Base-by-base conservation (phyloP, 2,797 vertebrate species). In the Sebastes diaconus region DNA sequence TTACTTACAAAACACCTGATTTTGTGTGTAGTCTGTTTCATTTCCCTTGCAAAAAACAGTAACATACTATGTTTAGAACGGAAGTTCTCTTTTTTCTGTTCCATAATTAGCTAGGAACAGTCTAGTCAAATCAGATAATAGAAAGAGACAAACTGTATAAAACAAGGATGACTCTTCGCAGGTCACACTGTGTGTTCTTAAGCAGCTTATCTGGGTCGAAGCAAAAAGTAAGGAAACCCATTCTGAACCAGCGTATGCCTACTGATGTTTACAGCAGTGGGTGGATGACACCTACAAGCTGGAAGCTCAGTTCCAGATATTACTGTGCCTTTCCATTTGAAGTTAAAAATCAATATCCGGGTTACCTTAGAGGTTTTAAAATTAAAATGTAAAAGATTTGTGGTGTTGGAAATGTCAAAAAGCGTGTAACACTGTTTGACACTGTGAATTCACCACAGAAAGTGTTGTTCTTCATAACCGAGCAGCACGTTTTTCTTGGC, bases 301-400 rank as follows among this genome's bases (percentile, higher is more conserved):
- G 14, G 10, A 80, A 32, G 58, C 18, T 60, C 54, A 30, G 42
- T 1, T 81, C 32, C 50, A 22, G 27, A 59, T 46, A 54, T 70
- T 20, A 74, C 55, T 55, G 25, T 50, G 14, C 1, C n/a, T 85
- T 87, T 89, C 77, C 77, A 79, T 61, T 73, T 46, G 18, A 60
- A 30, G 16, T n/a, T 12, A 16, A 69, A 13, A 74, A 42, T 59
- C 3, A 16, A 14, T 14, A 34, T 11, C 6, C 12, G 4, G 4
- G n/a, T 36, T 27, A 39, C 22, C 3, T 4, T 20, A 12, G 20
- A 32, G 5, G 3, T 36, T 36, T 16, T 10, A 3, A 27, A 10
- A 18, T 13, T 2, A 52, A 52, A 52, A 20, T 52, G 18, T n/a
- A 52, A 52, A 52, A 52, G 18, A n/a, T 46, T 50, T 59, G 20